These are phyloP conservation scores for Ibycter americanus DNA, from an alignment of 2,797 vertebrate genomes.

Conservation along the genomic window DNA sequence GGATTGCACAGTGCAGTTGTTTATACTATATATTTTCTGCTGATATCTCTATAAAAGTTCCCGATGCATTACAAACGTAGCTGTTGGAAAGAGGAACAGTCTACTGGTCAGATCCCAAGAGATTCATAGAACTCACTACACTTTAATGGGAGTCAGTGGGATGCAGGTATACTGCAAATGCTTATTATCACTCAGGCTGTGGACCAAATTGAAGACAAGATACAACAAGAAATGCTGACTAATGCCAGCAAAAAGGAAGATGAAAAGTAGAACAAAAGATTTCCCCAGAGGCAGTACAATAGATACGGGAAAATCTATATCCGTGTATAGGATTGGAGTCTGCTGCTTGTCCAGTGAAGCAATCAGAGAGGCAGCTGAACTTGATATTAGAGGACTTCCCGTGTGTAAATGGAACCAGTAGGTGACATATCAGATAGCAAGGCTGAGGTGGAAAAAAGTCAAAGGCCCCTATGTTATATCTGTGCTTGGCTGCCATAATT, in stretches of 20 bases:
- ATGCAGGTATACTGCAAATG: not conserved
- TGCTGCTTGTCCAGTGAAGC: not conserved
- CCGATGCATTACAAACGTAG: not conserved
- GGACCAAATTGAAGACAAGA: constrained; percentile 15
- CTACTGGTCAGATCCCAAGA: not conserved
- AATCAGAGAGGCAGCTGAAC: not conserved
- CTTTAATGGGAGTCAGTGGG: not conserved
- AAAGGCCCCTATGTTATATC: not conserved
- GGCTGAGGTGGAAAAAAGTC: not conserved
- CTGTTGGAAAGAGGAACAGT: not conserved
- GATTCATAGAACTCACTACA: not conserved
- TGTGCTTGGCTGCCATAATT: not conserved
- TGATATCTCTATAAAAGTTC: not conserved
- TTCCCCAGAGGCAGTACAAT: not conserved
- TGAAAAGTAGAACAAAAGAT: not conserved
- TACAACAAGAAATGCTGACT: constrained; percentile 7
- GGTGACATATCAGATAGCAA: not conserved
- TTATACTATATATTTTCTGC: not conserved
- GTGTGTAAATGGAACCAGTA: not conserved
- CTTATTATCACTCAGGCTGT: constrained; percentile 5
- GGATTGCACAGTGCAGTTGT: not conserved
- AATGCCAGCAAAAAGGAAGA: not conserved
- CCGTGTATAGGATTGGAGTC: not conserved
- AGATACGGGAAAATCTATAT: not conserved
- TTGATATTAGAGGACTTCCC: not conserved